These are phyloP conservation scores for Melipona quadrifasciata DNA, from an alignment of 1,140 invertebrate species.

Conservation along the genomic window DNA sequence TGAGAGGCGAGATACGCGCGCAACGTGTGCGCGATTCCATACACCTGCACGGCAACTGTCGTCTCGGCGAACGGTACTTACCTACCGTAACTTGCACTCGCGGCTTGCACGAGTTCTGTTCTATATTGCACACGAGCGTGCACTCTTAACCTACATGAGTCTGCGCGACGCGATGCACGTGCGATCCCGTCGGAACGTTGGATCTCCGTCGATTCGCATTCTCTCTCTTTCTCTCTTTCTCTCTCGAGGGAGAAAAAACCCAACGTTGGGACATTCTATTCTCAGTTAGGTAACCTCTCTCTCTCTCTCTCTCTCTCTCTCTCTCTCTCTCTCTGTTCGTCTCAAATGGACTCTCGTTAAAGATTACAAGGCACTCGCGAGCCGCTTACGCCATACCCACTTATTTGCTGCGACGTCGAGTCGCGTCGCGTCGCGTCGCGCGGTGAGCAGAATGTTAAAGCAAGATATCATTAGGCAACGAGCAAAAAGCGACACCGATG, in stretches of 20 bases:
- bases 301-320: no score
- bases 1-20: slow-evolving; percentile 39
- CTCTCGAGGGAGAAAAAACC: neutral
- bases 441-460: neutral
- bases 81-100: slow-evolving; percentile 52
- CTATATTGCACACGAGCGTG: slow-evolving; percentile 20
- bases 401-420: neutral
- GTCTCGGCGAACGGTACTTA: slow-evolving; percentile 54
- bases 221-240: neutral
- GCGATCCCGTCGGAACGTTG: neutral
- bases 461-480: neutral
- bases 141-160: slow-evolving; percentile 57
- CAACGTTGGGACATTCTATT: neutral
- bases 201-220: neutral
- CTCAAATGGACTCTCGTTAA: slow-evolving; percentile 10
- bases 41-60: slow-evolving; percentile 62
- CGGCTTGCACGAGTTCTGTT: slow-evolving; percentile 39
- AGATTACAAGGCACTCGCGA: slow-evolving; percentile 1
- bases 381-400: slow-evolving; percentile 1
- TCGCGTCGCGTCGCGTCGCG: neutral
- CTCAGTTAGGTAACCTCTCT: neutral
- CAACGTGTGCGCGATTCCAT: slow-evolving; percentile 58
- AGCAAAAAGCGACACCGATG: neutral
- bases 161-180: slow-evolving; percentile 1
- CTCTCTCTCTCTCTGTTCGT: neutral